These are phyloP conservation scores for Andrena minutula DNA, from an alignment of 2,888 invertebrate genomes.

Conservation along the genomic window DNA sequence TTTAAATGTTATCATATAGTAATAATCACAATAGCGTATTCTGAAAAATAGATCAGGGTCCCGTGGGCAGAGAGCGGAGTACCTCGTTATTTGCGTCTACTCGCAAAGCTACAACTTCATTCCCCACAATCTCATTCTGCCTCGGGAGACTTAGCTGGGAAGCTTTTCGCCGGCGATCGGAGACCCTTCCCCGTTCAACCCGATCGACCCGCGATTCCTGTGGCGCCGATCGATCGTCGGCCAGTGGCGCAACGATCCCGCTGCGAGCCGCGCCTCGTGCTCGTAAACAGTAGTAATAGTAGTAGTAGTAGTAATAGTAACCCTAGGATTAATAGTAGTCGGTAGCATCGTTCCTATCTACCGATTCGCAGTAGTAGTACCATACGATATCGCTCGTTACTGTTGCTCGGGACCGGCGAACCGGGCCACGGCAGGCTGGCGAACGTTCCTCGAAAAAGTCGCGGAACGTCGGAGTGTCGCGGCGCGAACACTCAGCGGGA, in stretches of 20 bases:
- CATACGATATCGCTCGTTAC: conserved; percentile 36
- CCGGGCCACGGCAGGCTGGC: conserved; percentile 19
- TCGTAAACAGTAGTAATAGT: conserved; percentile 22
- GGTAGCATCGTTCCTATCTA: conserved; percentile 20
- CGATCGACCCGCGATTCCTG: conserved; percentile 3
- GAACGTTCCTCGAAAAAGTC: conserved; percentile 14
- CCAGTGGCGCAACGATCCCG: conserved; percentile 9
- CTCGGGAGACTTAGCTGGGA: background rate
- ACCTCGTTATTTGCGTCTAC: conserved; percentile 37
- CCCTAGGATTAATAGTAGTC: conserved; percentile 40
- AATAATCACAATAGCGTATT: conserved; percentile 85
- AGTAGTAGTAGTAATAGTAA: conserved; percentile 39
- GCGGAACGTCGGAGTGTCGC: conserved; percentile 19
- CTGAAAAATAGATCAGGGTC: conserved; percentile 84
- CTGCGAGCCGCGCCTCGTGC: background rate
- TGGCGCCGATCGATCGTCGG: conserved; percentile 7
- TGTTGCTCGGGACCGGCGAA: conserved; percentile 20
- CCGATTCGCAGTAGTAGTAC: conserved; percentile 33
- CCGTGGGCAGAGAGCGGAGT: conserved; percentile 82
- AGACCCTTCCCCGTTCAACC: background rate
- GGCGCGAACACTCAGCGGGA: background rate
- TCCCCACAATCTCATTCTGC: background rate
- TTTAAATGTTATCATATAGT: conserved; percentile 82
- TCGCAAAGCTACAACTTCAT: conserved; percentile 3
- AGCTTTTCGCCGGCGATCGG: conserved; percentile 19